phyloP scores from a whole-genome alignment of 2,888 invertebrate genomes.

The Rhingia campestris region DNA sequence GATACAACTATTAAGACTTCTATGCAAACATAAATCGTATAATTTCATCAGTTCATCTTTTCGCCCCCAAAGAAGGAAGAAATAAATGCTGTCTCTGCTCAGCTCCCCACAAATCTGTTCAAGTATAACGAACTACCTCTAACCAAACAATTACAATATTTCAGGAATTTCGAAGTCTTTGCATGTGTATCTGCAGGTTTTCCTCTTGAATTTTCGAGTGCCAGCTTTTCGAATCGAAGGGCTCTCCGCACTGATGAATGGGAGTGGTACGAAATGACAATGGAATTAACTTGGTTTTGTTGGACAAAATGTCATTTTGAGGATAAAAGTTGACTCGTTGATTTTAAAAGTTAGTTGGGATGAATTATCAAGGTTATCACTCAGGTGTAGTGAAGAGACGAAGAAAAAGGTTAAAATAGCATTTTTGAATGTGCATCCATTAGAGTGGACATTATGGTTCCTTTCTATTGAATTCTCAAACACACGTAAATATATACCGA shows the following conservation, averaged over 20 bases:
- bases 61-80: neutral
- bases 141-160: neutral
- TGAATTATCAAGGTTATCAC: constrained; percentile 6
- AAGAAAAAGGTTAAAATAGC: neutral
- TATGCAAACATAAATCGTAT: constrained; percentile 36
- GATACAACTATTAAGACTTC: neutral
- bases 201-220: constrained; percentile 30
- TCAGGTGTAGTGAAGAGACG: neutral
- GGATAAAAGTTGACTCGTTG: constrained; percentile 18
- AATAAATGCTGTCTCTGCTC: neutral
- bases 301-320: constrained; percentile 7
- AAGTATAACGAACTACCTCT: too few relatives aligned
- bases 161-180: neutral
- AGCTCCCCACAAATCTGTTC: neutral
- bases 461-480: constrained; percentile 21
- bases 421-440: constrained; percentile 15
- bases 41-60: constrained; percentile 19
- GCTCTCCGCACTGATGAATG: constrained; percentile 20
- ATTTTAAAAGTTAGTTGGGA: constrained; percentile 24
- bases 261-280: constrained; percentile 30
- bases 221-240: constrained; percentile 23
- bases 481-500: neutral
- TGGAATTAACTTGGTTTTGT: constrained; percentile 41
- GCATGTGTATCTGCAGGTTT: constrained; percentile 1
- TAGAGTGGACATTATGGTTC: constrained; percentile 19